Conservation (phyloP, 92 coral and sea anemone genomes). For the Chrysogorgia sp. region DNA sequence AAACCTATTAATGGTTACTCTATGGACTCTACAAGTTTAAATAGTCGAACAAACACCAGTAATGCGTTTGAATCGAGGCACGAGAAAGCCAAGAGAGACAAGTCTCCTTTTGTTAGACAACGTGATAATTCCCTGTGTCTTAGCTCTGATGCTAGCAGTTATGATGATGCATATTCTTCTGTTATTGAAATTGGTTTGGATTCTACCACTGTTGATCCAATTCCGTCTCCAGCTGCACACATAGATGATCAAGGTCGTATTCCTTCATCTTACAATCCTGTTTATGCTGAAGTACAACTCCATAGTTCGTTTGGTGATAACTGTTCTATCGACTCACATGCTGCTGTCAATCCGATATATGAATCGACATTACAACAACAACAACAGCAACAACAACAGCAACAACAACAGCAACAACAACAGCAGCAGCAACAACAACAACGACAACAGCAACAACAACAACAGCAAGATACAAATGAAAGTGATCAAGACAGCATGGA, state of each 20-base stretch:
- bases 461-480: too few species aligned
- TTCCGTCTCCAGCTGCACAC: neutral
- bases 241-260: neutral
- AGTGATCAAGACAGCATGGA: slow-evolving; percentile 15
- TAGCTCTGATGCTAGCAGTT: slow-evolving; percentile 74
- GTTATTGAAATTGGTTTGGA: slow-evolving; percentile 93
- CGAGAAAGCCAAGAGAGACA: slow-evolving; percentile 21
- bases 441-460: too few species aligned
- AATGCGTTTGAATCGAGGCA: neutral
- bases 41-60: slow-evolving; percentile 26
- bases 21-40: slow-evolving; percentile 8
- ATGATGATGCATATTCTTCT: slow-evolving; percentile 82
- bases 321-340: neutral
- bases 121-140: slow-evolving; percentile 70
- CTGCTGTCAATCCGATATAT: neutral
- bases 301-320: neutral
- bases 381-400: neutral
- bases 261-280: neutral
- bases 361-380: neutral
- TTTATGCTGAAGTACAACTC: neutral
- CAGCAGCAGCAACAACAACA: neutral
- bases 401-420: neutral
- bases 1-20: slow-evolving; percentile 32
- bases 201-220: slow-evolving; percentile 66
- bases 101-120: slow-evolving; percentile 55